These are phyloP conservation scores for Lasioglossum vierecki DNA, from an alignment of 2,888 invertebrate genomes.

Conservation along the genomic window DNA sequence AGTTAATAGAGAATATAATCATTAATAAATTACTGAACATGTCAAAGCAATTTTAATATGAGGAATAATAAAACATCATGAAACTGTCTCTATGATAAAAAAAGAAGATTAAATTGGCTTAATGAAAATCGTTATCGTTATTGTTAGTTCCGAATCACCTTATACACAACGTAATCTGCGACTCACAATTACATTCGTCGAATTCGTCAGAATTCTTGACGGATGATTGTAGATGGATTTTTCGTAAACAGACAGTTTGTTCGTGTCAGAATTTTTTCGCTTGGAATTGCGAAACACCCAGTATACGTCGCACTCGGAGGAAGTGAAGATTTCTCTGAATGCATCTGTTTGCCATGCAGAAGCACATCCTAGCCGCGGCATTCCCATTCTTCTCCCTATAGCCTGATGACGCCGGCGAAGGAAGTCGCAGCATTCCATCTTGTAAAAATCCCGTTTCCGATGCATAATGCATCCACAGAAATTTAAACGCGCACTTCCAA, in stretches of 20 bases:
- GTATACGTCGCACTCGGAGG: conserved; percentile 61
- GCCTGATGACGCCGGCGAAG: conserved; percentile 72
- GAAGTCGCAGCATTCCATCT: conserved; percentile 73
- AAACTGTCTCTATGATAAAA: neutral
- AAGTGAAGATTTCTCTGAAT: conserved; percentile 75
- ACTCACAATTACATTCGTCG: neutral
- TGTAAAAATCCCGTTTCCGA: conserved; percentile 69
- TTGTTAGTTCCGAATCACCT: neutral
- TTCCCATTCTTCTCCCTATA: conserved; percentile 70
- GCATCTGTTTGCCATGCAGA: conserved; percentile 77
- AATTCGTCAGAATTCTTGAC: neutral
- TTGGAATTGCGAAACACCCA: conserved; percentile 27
- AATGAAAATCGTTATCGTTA: neutral
- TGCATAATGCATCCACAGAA: conserved; percentile 52
- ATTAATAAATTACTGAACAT: neutral
- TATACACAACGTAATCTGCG: neutral
- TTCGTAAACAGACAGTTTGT: neutral
- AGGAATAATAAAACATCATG: neutral
- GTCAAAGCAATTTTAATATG: neutral
- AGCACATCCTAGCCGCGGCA: conserved; percentile 74
- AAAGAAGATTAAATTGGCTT: neutral
- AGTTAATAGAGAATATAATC: neutral
- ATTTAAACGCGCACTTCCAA: conserved; percentile 54
- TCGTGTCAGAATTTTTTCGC: neutral
- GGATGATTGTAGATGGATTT: neutral